Percentiles rank a stretch among this genome's conserved stretches.
Evolutionary conservation across 1,140 invertebrate genomes (phyloP).

Genomic region (Aphelenchoides fujianensis): DNA sequence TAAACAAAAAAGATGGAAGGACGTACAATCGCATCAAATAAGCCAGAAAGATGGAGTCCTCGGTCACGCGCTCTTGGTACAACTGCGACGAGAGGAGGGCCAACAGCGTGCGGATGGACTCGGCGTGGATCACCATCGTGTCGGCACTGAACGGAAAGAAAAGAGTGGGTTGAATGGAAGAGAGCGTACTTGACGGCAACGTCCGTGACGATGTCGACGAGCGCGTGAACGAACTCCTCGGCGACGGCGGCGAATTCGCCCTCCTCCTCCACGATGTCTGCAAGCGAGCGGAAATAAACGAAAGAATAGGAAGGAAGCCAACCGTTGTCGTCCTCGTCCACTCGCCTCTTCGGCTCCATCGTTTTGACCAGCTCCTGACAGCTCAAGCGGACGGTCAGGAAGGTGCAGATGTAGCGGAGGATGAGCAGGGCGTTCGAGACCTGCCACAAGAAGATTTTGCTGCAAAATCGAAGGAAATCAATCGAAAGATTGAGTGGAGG

Average conservation of each 20-base stretch:
- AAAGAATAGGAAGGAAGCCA: not conserved
- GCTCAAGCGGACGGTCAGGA: constrained; percentile 72
- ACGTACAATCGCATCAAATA: constrained; percentile 63
- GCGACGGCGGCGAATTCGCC: constrained; percentile 28
- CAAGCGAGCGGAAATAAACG: constrained; percentile 38
- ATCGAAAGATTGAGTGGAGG: constrained; percentile 16
- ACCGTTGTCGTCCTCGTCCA: constrained; percentile 28
- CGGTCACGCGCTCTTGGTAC: constrained; percentile 50
- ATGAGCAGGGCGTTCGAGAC: constrained; percentile 88
- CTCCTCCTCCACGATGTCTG: constrained; percentile 20
- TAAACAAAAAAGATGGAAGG: not conserved
- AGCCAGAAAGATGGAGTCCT: constrained; percentile 68
- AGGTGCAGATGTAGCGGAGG: constrained; percentile 81
- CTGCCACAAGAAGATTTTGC: constrained; percentile 87
- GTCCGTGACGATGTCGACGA: constrained; percentile 75
- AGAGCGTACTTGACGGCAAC: constrained; percentile 70
- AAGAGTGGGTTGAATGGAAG: constrained; percentile 4
- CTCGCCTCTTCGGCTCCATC: constrained; percentile 32
- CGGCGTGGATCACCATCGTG: constrained; percentile 76
- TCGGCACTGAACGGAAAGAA: constrained; percentile 76
- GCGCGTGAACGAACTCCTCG: constrained; percentile 66
- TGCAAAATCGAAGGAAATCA: constrained; percentile 65
- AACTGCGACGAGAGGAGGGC: constrained; percentile 70
- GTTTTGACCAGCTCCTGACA: constrained; percentile 64
- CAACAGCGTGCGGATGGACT: constrained; percentile 57